Percentiles rank a stretch among this genome's conserved stretches.
Evolutionary conservation across 2,888 invertebrate genomes (phyloP).

Genomic region (Dusona sp.): DNA sequence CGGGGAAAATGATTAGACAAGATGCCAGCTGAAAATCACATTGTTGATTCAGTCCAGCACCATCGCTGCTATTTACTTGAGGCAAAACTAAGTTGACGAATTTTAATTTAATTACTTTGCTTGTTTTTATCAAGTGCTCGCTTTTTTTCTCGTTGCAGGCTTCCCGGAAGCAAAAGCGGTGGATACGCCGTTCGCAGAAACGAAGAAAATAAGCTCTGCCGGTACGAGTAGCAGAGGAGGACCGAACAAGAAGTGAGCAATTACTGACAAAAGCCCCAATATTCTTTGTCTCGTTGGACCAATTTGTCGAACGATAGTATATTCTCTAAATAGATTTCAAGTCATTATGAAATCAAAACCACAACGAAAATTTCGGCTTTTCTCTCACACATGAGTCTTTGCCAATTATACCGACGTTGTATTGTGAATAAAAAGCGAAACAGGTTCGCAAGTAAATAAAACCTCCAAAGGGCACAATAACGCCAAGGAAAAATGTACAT

Average conservation of each 20-base stretch:
- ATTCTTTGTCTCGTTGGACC: not conserved
- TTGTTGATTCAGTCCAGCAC: not conserved
- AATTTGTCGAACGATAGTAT: not conserved
- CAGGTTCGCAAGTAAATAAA: too few relatives aligned
- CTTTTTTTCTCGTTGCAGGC: constrained; percentile 51
- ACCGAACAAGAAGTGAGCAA: constrained; percentile 63
- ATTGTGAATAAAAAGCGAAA: not conserved
- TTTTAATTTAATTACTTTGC: not conserved
- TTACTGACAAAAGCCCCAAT: not conserved
- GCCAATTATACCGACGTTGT: not conserved
- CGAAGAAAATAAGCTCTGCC: constrained; percentile 63
- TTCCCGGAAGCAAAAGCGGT: constrained; percentile 57
- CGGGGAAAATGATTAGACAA: not conserved
- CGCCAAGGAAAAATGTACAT: not conserved
- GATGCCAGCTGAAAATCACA: not conserved
- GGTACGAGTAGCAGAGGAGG: constrained; percentile 57
- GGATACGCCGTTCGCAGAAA: constrained; percentile 61
- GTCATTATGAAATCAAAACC: not conserved
- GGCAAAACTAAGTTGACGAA: not conserved
- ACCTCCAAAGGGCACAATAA: not conserved
- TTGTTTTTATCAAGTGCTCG: not conserved
- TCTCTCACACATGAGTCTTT: not conserved
- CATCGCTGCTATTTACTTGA: not conserved
- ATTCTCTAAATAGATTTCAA: not conserved
- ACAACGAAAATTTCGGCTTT: not conserved